A percentile compares a stretch with the other conserved stretches of the same genome.
Conservation (phyloP, 2,113 vertebrate genomes). For the Cinclus mexicanus region DNA sequence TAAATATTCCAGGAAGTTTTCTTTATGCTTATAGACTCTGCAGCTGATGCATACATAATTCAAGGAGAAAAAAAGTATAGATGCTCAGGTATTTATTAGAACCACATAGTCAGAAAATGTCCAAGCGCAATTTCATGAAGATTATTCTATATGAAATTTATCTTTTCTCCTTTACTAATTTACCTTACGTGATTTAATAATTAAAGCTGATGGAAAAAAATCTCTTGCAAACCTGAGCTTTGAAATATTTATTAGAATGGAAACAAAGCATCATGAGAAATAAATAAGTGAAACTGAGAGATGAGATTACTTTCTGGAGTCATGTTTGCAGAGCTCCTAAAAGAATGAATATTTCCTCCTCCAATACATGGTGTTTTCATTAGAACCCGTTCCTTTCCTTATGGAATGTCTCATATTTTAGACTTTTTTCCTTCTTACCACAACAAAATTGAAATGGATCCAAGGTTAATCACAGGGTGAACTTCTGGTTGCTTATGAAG, state of each 20-base stretch:
- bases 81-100: not conserved
- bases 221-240: not conserved
- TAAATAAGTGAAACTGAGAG: not conserved
- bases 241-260: conserved; percentile 19
- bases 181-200: not conserved
- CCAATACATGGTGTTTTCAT: not conserved
- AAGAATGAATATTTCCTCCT: not conserved
- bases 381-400: not conserved
- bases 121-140: not conserved
- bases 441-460: not conserved
- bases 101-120: not conserved
- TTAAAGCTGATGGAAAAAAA: not conserved
- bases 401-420: not conserved
- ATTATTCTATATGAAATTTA: not conserved
- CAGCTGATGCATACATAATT: conserved; percentile 26
- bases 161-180: not conserved
- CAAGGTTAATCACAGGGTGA: not conserved
- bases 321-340: not conserved
- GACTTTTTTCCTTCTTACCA: accelerated
- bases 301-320: not conserved
- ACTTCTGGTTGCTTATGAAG: not conserved
- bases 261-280: not conserved
- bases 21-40: not conserved
- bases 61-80: not conserved
- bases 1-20: conserved; percentile 60